A percentile compares a stretch with the other conserved stretches of the same genome.
phyloP scores from a whole-genome alignment of 2,113 vertebrate genomes.

The Hypomesus transpacificus region DNA sequence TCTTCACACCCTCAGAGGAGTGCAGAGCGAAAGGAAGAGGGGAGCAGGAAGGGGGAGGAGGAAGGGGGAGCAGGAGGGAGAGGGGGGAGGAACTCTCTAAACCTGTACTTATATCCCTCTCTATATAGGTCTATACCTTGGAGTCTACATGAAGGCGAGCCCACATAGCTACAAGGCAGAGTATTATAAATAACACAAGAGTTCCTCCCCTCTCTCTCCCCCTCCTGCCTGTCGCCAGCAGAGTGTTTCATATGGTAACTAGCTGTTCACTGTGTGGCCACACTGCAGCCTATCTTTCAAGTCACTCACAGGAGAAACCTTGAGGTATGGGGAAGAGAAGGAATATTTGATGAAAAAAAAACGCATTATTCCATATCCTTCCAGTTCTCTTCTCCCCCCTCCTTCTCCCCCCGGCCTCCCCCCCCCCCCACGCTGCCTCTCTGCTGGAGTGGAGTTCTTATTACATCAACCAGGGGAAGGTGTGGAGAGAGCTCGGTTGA shows the following conservation, averaged over 20 bases:
- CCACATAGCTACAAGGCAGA: constrained; percentile 70
- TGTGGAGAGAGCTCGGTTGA: constrained; percentile 35
- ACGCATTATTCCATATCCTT: constrained; percentile 68
- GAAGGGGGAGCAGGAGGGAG: constrained; percentile 17
- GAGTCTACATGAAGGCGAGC: constrained; percentile 65
- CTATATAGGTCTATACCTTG: constrained; percentile 62
- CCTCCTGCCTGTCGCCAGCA: constrained; percentile 62
- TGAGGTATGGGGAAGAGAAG: constrained; percentile 72
- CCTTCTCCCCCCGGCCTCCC: constrained; percentile 10
- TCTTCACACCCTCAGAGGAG: constrained; percentile 58
- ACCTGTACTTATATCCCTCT: constrained; percentile 58
- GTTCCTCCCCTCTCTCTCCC: constrained; percentile 52
- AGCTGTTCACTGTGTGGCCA: constrained; percentile 77
- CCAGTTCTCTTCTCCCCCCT: constrained; percentile 49
- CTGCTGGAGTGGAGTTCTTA: constrained; percentile 68
- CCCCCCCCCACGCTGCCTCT: constrained; percentile 30
- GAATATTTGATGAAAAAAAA: constrained; percentile 80
- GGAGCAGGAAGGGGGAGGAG: too few species aligned
- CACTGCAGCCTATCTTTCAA: constrained; percentile 77
- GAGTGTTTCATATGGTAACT: constrained; percentile 81
- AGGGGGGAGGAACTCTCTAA: constrained; percentile 53
- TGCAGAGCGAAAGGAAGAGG: constrained; percentile 13
- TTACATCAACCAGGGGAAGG: constrained; percentile 67
- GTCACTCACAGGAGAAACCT: constrained; percentile 73
- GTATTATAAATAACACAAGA: constrained; percentile 79